These are phyloP conservation scores for Chalcis sispes DNA, from an alignment of 2,888 invertebrate genomes.

Conservation along the genomic window DNA sequence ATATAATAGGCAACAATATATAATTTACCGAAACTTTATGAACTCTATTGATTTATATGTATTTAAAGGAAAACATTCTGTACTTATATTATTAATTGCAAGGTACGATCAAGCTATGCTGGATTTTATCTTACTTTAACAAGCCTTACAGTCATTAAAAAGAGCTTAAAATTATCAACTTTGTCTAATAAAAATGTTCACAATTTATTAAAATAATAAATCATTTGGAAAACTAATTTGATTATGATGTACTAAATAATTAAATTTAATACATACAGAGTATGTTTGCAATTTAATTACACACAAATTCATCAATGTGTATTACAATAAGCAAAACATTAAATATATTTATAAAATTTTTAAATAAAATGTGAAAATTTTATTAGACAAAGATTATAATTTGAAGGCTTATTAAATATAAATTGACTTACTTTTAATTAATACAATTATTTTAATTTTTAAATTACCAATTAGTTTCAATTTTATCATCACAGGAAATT, in stretches of 20 bases:
- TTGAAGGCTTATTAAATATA: too few relatives aligned
- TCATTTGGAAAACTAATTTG: too few relatives aligned
- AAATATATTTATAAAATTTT: too few relatives aligned
- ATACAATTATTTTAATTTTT: slow-evolving; percentile 44
- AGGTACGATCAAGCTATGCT: slow-evolving; percentile 62
- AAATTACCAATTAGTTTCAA: slow-evolving; percentile 43
- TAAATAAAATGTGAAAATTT: too few relatives aligned
- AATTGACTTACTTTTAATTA: slow-evolving; percentile 47
- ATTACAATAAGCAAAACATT: too few relatives aligned
- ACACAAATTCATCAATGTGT: too few relatives aligned
- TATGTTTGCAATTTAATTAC: too few relatives aligned
- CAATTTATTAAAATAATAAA: too few relatives aligned
- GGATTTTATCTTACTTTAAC: slow-evolving; percentile 51
- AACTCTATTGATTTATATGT: slow-evolving; percentile 41
- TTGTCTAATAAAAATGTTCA: too few relatives aligned
- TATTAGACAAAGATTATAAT: too few relatives aligned
- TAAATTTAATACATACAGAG: too few relatives aligned
- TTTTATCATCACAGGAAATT: slow-evolving; percentile 54
- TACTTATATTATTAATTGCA: slow-evolving; percentile 52
- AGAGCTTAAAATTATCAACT: neutral
- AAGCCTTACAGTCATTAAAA: slow-evolving; percentile 23
- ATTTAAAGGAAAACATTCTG: slow-evolving; percentile 52
- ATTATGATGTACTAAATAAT: too few relatives aligned
- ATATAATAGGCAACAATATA: slow-evolving; percentile 63
- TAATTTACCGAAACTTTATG: slow-evolving; percentile 59